phyloP scores from a whole-genome alignment of 2,888 invertebrate genomes.

The Perdita meconis region DNA sequence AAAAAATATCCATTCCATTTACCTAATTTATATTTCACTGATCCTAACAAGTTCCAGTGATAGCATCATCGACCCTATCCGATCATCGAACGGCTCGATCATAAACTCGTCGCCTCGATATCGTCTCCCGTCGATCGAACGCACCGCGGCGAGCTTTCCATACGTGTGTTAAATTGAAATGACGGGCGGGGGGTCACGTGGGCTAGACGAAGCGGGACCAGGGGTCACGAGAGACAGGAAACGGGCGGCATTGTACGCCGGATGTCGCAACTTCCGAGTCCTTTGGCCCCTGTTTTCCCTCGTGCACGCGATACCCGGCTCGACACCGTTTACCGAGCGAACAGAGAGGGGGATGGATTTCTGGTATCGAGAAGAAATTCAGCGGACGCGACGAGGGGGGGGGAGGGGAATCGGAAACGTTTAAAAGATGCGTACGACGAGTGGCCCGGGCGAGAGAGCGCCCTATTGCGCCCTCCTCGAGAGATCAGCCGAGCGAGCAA shows the following conservation, averaged over 20 bases:
- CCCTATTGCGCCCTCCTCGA: slow-evolving; percentile 72
- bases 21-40: too few species aligned
- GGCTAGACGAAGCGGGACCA: slow-evolving; percentile 57
- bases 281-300: slow-evolving; percentile 67
- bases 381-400: too few species aligned
- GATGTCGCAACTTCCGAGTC: slow-evolving; percentile 81
- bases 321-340: not conserved
- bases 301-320: not conserved
- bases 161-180: slow-evolving; percentile 47
- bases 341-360: not conserved
- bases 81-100: too few species aligned
- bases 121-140: too few species aligned
- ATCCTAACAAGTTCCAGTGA: too few species aligned
- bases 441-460: slow-evolving; percentile 61
- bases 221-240: slow-evolving; percentile 75
- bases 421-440: slow-evolving; percentile 46
- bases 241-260: slow-evolving; percentile 72
- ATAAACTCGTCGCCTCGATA: too few species aligned
- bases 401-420: slow-evolving; percentile 41
- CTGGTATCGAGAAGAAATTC: slow-evolving; percentile 39
- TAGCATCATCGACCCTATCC: too few species aligned
- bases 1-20: too few species aligned
- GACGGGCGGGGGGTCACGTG: slow-evolving; percentile 58
- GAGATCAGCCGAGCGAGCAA: slow-evolving; percentile 67
- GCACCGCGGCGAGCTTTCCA: slow-evolving; percentile 17